Evolutionary conservation across 2,888 invertebrate genomes (phyloP), one percentile per base, ranked within the genome.

Genomic region (Uropetala carovei): DNA sequence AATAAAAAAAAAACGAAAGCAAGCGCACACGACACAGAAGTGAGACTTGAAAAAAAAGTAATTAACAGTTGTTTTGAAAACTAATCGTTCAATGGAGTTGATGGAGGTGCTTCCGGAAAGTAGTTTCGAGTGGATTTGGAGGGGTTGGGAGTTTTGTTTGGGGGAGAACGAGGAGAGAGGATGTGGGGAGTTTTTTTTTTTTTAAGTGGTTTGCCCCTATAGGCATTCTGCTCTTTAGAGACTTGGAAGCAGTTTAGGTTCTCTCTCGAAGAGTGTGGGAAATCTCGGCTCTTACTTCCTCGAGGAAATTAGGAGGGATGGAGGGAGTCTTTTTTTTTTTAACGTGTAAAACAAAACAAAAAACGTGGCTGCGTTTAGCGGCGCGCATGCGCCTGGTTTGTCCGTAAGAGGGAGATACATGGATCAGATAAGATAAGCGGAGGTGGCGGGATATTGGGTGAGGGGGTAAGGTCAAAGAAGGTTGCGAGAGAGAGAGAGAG

Each of bases 31-130:
- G 11, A 13, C 10, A 13, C 75, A n/a, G 27, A 22, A 22, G 75
- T 27, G 75, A 75, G 75, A 27, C 75, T 27, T 27, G 13, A 27
- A 10, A 27, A 7, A 27, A 27, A 7, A 27, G 75, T 75, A 75
- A 75, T 75, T 75, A 75, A 75, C 75, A 10, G 27, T 75, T 75
- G 75, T 75, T 75, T 75, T 75, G 75, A 75, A 27, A 27, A 75
- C 22, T 27, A 75, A 75, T 75, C 75, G 75, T 9, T 22, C 75
- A 27, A 27, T 18, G 27, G 75, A 27, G 27, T 22, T 75, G 75
- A 75, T 75, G 75, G 75, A 27, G 75, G 27, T 22, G 75, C 75
- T 75, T 75, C 75, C 75, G 75, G 22, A 75, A 75, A 75, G 75
- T 22, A 75, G 75, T 75, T 75, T 16, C 75, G 27, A 75, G 75